Evolutionary conservation across 1,140 invertebrate species (phyloP).

Genomic region (Drosophila albomicans): DNA sequence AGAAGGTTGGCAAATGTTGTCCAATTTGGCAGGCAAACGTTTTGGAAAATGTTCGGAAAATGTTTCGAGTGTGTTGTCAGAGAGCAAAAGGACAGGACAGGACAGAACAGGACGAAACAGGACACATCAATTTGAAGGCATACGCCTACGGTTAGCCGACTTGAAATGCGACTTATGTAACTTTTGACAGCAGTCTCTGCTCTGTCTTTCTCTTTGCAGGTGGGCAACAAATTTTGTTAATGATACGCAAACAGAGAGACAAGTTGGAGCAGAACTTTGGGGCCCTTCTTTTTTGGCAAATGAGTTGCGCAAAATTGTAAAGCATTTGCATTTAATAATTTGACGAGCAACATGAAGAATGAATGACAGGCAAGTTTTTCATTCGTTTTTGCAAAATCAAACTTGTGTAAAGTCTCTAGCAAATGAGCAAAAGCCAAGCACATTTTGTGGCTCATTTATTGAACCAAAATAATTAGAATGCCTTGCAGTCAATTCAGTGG

Average conservation of each 20-base stretch:
- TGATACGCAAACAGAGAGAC: conserved; percentile 54
- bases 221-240: conserved; percentile 58
- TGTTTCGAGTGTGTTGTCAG: conserved; percentile 4
- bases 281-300: conserved; percentile 16
- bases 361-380: conserved; percentile 35
- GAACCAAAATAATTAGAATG: conserved; percentile 10
- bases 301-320: conserved; percentile 36
- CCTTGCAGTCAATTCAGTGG: conserved; percentile 18
- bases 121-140: conserved; percentile 40
- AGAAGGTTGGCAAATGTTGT: background rate
- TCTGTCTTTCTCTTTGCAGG: conserved; percentile 24
- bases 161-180: conserved; percentile 27
- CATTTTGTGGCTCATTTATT: conserved; percentile 15
- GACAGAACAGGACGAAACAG: background rate
- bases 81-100: background rate
- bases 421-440: conserved; percentile 10
- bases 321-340: conserved; percentile 45
- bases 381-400: background rate
- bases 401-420: conserved; percentile 5
- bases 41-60: conserved; percentile 31
- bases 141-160: conserved; percentile 8
- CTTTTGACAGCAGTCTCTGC: conserved; percentile 4
- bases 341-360: conserved; percentile 33
- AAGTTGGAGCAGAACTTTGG: conserved; percentile 1
- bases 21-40: conserved; percentile 43